phyloP scores from a whole-genome alignment of 2,888 invertebrate species.

The Alcis repandata region DNA sequence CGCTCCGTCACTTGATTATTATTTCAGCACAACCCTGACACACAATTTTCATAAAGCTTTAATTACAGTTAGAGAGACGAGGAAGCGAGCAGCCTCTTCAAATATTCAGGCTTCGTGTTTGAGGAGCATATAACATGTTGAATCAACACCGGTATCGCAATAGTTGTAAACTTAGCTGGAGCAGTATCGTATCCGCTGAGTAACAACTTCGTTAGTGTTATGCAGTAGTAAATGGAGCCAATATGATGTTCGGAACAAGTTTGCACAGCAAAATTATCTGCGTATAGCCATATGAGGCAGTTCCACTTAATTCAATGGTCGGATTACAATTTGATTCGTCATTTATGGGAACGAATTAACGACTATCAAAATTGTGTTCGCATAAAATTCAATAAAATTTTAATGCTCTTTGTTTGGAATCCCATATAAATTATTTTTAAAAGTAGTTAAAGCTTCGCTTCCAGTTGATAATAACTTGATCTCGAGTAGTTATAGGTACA shows the following conservation, averaged over 20 bases:
- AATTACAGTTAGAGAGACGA: constrained; percentile 55
- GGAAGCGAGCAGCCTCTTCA: constrained; percentile 41
- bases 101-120: constrained; percentile 44
- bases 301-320: too few relatives aligned
- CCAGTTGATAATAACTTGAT: too few relatives aligned
- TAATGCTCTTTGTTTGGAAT: too few relatives aligned
- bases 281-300: too few relatives aligned
- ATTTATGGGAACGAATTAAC: too few relatives aligned
- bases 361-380: too few relatives aligned
- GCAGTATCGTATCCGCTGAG: neutral
- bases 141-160: constrained; percentile 25
- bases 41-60: constrained; percentile 66
- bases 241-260: neutral
- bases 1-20: constrained; percentile 54
- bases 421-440: too few relatives aligned
- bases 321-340: too few relatives aligned
- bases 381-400: too few relatives aligned
- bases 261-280: neutral
- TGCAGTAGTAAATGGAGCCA: neutral
- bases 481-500: too few relatives aligned
- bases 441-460: too few relatives aligned
- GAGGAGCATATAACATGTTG: constrained; percentile 24
- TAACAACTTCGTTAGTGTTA: constrained; percentile 6
- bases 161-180: constrained; percentile 22
- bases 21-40: constrained; percentile 58